These are phyloP conservation scores for Pseudanteris insignis DNA, from an alignment of 2,888 invertebrate species.

Conservation along the genomic window DNA sequence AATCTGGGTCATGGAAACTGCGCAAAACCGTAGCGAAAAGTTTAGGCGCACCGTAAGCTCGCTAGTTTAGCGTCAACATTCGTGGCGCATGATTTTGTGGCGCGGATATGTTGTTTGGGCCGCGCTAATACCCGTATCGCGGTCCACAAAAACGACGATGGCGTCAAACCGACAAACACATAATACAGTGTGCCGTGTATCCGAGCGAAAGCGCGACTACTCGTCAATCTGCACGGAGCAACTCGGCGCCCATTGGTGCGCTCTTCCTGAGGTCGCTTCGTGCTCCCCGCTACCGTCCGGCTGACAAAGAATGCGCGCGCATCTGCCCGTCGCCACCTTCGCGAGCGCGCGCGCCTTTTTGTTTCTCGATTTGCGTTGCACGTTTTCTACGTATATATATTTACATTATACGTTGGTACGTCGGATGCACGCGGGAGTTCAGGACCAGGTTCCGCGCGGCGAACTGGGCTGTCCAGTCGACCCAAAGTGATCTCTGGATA, in stretches of 20 bases:
- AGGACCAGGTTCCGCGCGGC: conserved; percentile 3
- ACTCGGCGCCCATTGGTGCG: conserved; percentile 55
- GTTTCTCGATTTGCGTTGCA: conserved; percentile 14
- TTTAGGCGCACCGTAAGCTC: conserved; percentile 15
- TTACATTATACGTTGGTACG: background rate
- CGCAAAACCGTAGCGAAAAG: conserved; percentile 56
- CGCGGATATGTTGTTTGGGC: conserved; percentile 19
- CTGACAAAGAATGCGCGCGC: conserved; percentile 18
- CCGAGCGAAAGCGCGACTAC: conserved; percentile 61
- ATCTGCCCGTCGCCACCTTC: conserved; percentile 5
- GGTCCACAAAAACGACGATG: background rate
- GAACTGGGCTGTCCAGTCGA: conserved; percentile 3
- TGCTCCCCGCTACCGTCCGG: background rate
- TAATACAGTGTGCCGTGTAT: conserved; percentile 53
- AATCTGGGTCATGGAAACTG: conserved; percentile 67
- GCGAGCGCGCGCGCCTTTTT: conserved; percentile 17
- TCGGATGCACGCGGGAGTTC: conserved; percentile 1
- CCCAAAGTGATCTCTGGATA: background rate
- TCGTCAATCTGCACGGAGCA: conserved; percentile 53
- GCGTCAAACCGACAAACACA: conserved; percentile 27
- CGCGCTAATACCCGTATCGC: too few species aligned
- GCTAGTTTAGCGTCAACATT: conserved; percentile 30
- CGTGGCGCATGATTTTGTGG: conserved; percentile 41
- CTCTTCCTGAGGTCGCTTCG: conserved; percentile 8
- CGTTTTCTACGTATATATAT: conserved; percentile 6